Conservation (phyloP, 2,888 invertebrate species). For the Calephelis perditalis region DNA sequence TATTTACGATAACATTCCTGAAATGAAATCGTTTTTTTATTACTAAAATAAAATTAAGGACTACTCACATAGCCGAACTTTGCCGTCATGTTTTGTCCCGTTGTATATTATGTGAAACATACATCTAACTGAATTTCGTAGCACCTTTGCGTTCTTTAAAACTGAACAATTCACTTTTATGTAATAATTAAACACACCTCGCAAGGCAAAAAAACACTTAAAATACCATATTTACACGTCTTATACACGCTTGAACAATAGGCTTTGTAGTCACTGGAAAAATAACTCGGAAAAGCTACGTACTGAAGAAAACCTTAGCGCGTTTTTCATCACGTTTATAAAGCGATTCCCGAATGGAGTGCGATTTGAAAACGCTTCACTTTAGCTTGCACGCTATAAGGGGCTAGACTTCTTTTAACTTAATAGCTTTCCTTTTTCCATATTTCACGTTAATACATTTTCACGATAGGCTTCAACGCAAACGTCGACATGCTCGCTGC, state of each 20-base stretch:
- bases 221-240: slow-evolving; percentile 60
- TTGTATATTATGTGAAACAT: slow-evolving; percentile 76
- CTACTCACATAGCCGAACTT: slow-evolving; percentile 78
- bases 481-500: slow-evolving; percentile 63
- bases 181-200: slow-evolving; percentile 67
- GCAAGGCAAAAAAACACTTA: slow-evolving; percentile 61
- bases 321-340: slow-evolving; percentile 71
- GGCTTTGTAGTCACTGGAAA: slow-evolving; percentile 67
- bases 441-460: slow-evolving; percentile 48
- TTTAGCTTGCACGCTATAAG: slow-evolving; percentile 48
- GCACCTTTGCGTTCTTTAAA: slow-evolving; percentile 65
- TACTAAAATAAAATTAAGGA: slow-evolving; percentile 25
- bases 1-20: slow-evolving; percentile 26
- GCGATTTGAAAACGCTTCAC: slow-evolving; percentile 54
- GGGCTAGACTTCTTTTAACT: slow-evolving; percentile 25
- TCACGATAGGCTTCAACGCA: slow-evolving; percentile 54
- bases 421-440: slow-evolving; percentile 48
- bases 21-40: slow-evolving; percentile 27
- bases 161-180: slow-evolving; percentile 72
- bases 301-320: slow-evolving; percentile 51
- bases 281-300: slow-evolving; percentile 54
- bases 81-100: slow-evolving; percentile 79
- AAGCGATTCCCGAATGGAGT: slow-evolving; percentile 54
- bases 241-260: slow-evolving; percentile 61
- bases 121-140: slow-evolving; percentile 75